Conservation (phyloP, 2,888 invertebrate species). For the Xanthia togata region DNA sequence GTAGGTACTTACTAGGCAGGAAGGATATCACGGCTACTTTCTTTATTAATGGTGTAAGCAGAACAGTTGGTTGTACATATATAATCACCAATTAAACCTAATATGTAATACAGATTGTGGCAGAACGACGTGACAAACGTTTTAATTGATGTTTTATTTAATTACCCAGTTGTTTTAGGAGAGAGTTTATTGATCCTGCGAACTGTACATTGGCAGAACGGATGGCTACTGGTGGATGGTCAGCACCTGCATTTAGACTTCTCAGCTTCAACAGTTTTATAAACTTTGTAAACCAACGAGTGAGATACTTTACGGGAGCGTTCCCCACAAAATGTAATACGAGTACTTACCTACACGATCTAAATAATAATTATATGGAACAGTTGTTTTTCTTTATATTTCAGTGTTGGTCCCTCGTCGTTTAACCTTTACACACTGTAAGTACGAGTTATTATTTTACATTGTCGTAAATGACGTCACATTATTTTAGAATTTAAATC, state of each 20-base stretch:
- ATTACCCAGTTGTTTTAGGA: background rate
- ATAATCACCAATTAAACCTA: constrained; percentile 34
- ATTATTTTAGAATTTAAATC: background rate
- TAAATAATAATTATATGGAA: background rate
- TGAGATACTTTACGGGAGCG: background rate
- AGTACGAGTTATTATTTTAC: background rate
- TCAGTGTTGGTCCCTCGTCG: background rate
- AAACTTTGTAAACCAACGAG: background rate
- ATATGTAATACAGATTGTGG: background rate
- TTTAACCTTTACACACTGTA: background rate
- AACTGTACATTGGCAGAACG: constrained; percentile 18
- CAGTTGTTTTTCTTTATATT: background rate
- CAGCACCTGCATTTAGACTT: background rate
- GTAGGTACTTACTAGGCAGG: background rate
- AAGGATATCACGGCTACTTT: constrained; percentile 3
- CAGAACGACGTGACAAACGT: constrained; percentile 30
- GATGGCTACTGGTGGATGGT: background rate
- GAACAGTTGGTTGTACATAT: constrained; percentile 15
- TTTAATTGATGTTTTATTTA: constrained; percentile 35
- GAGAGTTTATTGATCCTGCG: constrained; percentile 36
- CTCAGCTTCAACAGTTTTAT: background rate
- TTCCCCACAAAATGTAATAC: background rate
- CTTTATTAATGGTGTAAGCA: constrained; percentile 39
- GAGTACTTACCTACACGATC: background rate
- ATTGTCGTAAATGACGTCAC: constrained; percentile 7